phyloP scores from a whole-genome alignment of 2,888 invertebrate species.

The Eudemis profundana region DNA sequence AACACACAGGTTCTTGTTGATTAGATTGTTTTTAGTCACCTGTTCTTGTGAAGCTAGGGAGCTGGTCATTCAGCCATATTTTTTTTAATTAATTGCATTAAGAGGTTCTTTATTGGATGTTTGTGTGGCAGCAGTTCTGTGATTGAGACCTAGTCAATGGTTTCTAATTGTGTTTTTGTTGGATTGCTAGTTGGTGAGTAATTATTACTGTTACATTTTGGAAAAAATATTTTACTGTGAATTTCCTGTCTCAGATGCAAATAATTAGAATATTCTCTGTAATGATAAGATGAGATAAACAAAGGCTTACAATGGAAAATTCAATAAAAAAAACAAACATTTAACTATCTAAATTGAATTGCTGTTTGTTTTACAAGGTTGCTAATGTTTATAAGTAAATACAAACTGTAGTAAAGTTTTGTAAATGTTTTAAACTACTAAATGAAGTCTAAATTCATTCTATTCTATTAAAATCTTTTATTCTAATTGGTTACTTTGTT shows the following conservation, averaged over 20 bases:
- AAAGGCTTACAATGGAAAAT: conserved; percentile 8
- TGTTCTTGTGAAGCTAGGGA: conserved; percentile 28
- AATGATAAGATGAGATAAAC: conserved; percentile 13
- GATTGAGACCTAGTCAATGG: conserved; percentile 64
- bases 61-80: conserved; percentile 38
- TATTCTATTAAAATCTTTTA: too few species aligned
- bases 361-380: conserved; percentile 16
- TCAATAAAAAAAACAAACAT: not conserved
- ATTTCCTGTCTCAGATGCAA: not conserved
- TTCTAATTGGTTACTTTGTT: too few species aligned
- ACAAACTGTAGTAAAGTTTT: too few species aligned
- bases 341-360: not conserved
- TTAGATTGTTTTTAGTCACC: conserved; percentile 40
- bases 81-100: conserved; percentile 40
- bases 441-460: not conserved
- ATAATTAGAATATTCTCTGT: not conserved
- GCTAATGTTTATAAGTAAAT: conserved; percentile 8
- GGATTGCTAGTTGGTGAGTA: conserved; percentile 69
- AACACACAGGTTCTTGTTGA: conserved; percentile 52
- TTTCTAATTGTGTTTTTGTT: conserved; percentile 77
- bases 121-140: conserved; percentile 47
- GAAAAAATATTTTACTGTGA: not conserved
- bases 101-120: conserved; percentile 43
- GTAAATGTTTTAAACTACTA: too few species aligned
- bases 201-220: conserved; percentile 34